These are phyloP conservation scores for Plemyria rubiginata DNA, from an alignment of 2,888 invertebrate species.

Conservation along the genomic window DNA sequence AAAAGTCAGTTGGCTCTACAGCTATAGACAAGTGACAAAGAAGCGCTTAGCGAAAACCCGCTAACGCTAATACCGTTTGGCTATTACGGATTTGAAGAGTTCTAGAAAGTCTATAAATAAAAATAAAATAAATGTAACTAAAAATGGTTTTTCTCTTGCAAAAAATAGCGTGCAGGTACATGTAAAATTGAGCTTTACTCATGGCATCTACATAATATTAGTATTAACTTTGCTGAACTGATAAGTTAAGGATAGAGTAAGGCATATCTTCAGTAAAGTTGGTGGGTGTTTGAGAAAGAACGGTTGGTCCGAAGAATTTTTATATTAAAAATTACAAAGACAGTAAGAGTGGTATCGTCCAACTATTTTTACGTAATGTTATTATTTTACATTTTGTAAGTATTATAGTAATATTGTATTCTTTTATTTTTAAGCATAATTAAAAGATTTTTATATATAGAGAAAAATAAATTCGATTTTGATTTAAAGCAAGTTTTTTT, in stretches of 20 bases:
- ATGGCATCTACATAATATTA: constrained; percentile 47
- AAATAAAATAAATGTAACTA: neutral
- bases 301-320: constrained; percentile 76
- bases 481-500: constrained; percentile 48
- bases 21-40: no score
- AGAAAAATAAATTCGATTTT: constrained; percentile 78
- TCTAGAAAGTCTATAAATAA: neutral
- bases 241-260: constrained; percentile 65
- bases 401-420: constrained; percentile 81
- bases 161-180: constrained; percentile 6
- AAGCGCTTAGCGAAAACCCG: no score
- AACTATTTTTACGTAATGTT: constrained; percentile 65
- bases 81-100: neutral
- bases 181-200: constrained; percentile 25
- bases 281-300: constrained; percentile 50
- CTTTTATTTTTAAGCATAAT: constrained; percentile 77
- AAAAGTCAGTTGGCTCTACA: no score
- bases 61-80: no score
- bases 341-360: constrained; percentile 75
- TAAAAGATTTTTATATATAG: constrained; percentile 78
- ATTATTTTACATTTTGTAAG: constrained; percentile 66
- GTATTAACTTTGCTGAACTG: constrained; percentile 74
- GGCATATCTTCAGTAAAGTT: constrained; percentile 44
- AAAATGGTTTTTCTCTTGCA: neutral
- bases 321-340: constrained; percentile 82